A percentile compares a stretch with the other conserved stretches of the same genome.
These are phyloP conservation scores for Dendrocincla fuliginosa DNA, from an alignment of 2,797 vertebrate genomes.

Conservation along the genomic window DNA sequence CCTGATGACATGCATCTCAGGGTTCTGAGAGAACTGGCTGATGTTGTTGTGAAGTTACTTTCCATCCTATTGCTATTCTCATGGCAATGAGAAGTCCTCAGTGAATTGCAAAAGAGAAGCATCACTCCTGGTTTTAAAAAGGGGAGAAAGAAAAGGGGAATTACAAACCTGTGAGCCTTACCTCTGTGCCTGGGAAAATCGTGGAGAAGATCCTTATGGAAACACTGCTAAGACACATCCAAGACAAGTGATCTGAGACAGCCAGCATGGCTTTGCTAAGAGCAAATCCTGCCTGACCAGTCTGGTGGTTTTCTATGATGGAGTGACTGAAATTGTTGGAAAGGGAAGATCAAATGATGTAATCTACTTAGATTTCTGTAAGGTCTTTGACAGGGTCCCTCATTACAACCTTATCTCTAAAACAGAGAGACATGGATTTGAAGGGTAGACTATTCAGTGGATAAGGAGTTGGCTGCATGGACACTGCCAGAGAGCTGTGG, in stretches of 20 bases:
- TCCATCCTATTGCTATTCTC: background rate
- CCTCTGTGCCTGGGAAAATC: background rate
- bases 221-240: background rate
- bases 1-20: background rate
- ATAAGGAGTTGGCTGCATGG: background rate
- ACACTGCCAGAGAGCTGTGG: background rate
- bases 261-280: background rate
- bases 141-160: background rate
- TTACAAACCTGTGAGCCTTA: background rate
- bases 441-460: background rate
- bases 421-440: background rate
- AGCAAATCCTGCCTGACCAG: background rate
- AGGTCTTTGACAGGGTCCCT: background rate
- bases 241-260: background rate
- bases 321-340: background rate
- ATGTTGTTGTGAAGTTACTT: background rate
- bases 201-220: background rate
- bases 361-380: background rate
- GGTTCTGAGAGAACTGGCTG: background rate
- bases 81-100: background rate
- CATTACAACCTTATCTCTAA: background rate
- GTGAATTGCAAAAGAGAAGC: background rate
- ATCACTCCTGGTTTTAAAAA: background rate
- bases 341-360: background rate
- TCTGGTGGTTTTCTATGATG: background rate